Percentiles rank a stretch among this genome's conserved stretches.
These are phyloP conservation scores for Oceanites oceanicus DNA, from an alignment of 2,113 vertebrate genomes.

Conservation along the genomic window DNA sequence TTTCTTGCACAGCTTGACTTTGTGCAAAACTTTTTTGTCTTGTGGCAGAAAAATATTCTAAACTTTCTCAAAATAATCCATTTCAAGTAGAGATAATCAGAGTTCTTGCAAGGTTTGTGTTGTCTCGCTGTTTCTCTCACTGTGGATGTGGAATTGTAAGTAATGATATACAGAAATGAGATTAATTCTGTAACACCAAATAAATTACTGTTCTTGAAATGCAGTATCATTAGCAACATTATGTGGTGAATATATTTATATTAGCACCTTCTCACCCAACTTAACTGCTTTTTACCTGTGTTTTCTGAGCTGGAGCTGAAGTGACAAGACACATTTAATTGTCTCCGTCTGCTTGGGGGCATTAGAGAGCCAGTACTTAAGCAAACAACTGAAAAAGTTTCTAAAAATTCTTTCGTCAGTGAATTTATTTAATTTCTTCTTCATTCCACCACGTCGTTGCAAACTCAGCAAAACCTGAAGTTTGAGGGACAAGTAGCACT, in stretches of 20 bases:
- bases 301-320: not conserved
- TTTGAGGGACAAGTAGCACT: not conserved
- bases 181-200: not conserved
- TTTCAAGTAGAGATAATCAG: not conserved
- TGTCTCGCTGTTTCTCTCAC: not conserved
- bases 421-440: not conserved
- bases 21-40: not conserved
- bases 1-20: not conserved
- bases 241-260: not conserved
- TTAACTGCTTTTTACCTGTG: not conserved
- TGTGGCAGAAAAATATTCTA: not conserved
- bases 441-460: not conserved
- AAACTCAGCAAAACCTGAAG: not conserved
- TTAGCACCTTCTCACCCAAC: not conserved
- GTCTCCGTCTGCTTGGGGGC: not conserved
- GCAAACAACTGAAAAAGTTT: not conserved
- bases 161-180: not conserved
- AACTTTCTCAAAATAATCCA: not conserved
- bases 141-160: not conserved
- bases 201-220: not conserved
- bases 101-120: not conserved
- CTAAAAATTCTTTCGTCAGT: not conserved
- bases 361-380: not conserved
- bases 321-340: not conserved
- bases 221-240: not conserved